Evolutionary conservation across 2,888 invertebrate species (phyloP).

Genomic region (Lordiphosa andalusiaca): DNA sequence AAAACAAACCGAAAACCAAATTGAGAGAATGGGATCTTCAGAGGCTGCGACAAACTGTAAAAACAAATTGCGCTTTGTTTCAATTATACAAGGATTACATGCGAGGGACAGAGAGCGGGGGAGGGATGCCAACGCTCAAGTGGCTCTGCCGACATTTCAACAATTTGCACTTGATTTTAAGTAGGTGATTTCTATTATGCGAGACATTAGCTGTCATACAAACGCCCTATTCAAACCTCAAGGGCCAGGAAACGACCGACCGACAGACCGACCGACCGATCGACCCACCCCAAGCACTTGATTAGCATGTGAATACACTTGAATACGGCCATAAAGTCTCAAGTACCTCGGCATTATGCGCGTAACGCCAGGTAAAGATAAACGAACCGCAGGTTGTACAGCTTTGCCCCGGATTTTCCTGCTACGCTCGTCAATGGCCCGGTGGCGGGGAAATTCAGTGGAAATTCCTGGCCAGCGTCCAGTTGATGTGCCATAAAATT

Average conservation of each 20-base stretch:
- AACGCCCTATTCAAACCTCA: slow-evolving; percentile 69
- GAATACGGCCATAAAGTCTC: slow-evolving; percentile 58
- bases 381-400: slow-evolving; percentile 62
- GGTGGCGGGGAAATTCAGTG: slow-evolving; percentile 61
- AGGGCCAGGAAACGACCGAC: slow-evolving; percentile 34
- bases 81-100: slow-evolving; percentile 72
- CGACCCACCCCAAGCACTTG: slow-evolving; percentile 60
- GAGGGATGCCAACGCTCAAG: slow-evolving; percentile 44
- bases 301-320: slow-evolving; percentile 56
- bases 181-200: slow-evolving; percentile 75
- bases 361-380: slow-evolving; percentile 61
- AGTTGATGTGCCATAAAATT: slow-evolving; percentile 72
- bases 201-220: slow-evolving; percentile 75
- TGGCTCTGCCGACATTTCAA: slow-evolving; percentile 42
- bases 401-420: slow-evolving; percentile 35
- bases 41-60: slow-evolving; percentile 72
- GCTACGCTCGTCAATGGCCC: slow-evolving; percentile 52
- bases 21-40: slow-evolving; percentile 57
- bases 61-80: slow-evolving; percentile 73
- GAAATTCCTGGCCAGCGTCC: slow-evolving; percentile 52
- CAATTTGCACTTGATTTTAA: slow-evolving; percentile 75
- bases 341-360: slow-evolving; percentile 60
- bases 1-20: slow-evolving; percentile 54
- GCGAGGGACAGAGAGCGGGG: slow-evolving; percentile 20
- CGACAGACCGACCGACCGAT: neutral